Conservation (phyloP, 2,888 invertebrate species). For the Pollenia griseotomentosa region DNA sequence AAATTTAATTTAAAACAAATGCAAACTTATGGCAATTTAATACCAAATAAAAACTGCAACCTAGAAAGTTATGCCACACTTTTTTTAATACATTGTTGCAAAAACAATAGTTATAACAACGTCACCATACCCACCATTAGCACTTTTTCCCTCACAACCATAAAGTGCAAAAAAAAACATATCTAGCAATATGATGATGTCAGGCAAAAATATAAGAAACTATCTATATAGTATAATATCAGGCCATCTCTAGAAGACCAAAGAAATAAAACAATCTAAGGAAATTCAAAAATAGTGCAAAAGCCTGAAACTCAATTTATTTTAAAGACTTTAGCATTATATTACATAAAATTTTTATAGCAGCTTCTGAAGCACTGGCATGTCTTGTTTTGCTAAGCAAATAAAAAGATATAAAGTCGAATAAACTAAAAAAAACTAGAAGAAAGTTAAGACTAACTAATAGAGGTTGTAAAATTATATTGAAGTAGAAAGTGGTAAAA, state of each 20-base stretch:
- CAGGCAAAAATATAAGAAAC: constrained; percentile 11
- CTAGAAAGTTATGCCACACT: neutral
- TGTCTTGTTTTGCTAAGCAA: neutral
- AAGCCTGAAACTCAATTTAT: constrained; percentile 44
- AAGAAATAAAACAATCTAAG: constrained; percentile 3
- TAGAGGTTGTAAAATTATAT: constrained; percentile 24
- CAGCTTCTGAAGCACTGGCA: neutral
- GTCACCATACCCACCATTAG: constrained; percentile 16
- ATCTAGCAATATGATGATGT: constrained; percentile 32
- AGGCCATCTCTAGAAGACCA: neutral
- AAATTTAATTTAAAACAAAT: constrained; percentile 26
- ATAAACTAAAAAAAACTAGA: constrained; percentile 5
- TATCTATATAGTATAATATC: neutral
- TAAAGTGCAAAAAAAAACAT: neutral
- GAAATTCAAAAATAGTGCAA: neutral
- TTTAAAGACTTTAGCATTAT: constrained; percentile 65
- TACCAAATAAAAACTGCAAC: constrained; percentile 26
- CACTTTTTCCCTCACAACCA: constrained; percentile 13
- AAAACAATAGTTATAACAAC: constrained; percentile 29
- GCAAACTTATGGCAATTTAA: constrained; percentile 59
- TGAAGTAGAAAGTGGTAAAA: constrained; percentile 48
- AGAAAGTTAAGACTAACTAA: neutral
- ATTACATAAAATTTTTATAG: constrained; percentile 53
- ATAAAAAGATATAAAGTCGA: too few relatives aligned
- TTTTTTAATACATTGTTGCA: neutral